These are phyloP conservation scores for Euwallacea fornicatus DNA, from an alignment of 1,140 invertebrate species.

Conservation along the genomic window DNA sequence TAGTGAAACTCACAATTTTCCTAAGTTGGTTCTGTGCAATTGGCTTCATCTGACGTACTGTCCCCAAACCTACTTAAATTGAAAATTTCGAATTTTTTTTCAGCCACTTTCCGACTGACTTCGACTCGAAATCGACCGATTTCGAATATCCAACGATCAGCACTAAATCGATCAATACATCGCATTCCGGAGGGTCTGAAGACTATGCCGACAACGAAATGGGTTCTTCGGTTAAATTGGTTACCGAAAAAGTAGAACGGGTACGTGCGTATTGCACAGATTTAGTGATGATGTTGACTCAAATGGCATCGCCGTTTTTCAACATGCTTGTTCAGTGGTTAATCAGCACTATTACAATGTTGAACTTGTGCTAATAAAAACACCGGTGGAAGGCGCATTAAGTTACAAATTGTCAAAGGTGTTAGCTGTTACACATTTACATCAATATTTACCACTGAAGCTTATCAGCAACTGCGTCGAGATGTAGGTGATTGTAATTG, in stretches of 20 bases:
- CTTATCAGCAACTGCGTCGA: no score
- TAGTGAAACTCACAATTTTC: no score
- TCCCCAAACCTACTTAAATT: no score
- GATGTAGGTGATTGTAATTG: no score
- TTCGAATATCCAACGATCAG: slow-evolving; percentile 40
- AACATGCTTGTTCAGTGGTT: background rate
- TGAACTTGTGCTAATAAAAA: no score
- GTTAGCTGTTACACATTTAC: no score
- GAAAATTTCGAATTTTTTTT: background rate
- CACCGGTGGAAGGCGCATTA: no score
- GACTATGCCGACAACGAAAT: slow-evolving; percentile 42
- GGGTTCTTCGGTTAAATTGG: slow-evolving; percentile 48
- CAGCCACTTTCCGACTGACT: background rate
- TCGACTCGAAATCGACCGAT: slow-evolving; percentile 9
- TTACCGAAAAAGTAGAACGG: slow-evolving; percentile 46
- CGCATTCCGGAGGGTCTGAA: slow-evolving; percentile 34
- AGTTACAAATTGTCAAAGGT: background rate
- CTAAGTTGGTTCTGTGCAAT: no score
- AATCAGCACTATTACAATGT: no score
- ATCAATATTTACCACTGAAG: no score
- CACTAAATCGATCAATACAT: slow-evolving; percentile 22
- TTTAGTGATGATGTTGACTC: background rate
- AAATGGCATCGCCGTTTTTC: background rate
- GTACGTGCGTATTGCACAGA: slow-evolving; percentile 37
- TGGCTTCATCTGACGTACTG: background rate